Base-by-base conservation (phyloP, 2,113 vertebrate genomes). In the Acanthochromis polyacanthus region DNA sequence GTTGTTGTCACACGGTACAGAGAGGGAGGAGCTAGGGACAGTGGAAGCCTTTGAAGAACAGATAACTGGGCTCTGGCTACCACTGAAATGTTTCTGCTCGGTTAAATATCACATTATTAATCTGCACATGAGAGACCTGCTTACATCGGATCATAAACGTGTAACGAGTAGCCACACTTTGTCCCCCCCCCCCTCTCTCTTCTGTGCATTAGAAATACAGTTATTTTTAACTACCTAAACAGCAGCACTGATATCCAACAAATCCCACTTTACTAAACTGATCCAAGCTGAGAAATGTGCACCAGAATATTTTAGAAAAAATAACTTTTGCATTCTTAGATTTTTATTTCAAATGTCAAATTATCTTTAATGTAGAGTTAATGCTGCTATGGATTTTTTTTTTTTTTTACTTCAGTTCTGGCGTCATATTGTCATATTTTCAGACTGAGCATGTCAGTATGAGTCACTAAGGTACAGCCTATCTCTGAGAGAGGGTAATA, bases 1-100 rank as follows among this genome's bases (percentile, higher is more conserved):
- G 97, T 98, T 98, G 96, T 98, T 97, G 97, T 99, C 97, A 98
- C 97, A 97, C 96, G 96, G 96, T 95, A 93, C 95, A 92, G 86
- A 94, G 95, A 92, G 96, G 94, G 97, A 94, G 97, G 97, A 98
- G 97, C 97, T 95, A 96, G 91, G 95, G 96, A 96, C 96, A 96
- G 95, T 94, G 95, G 93, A 92, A 95, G 89, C 94, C 96, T 96
- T 95, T 95, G 95, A 96, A 96, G 95, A 95, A 88, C 93, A 91
- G 91, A 94, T 92, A 93, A 93, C 93, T 65, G 77, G 58, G 45
- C 67, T 70, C 28, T 11, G 65, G 71, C 68, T 63, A 45, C 68
- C 20, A 58, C 59, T 60, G 4, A 67, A 75, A 70, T 52, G 71
- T 72, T 80, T 83, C 85, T 76, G 66, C 57, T 85, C 71, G 43